Base-by-base conservation (phyloP, 1,140 invertebrate species). In the Euglossa dilemma region DNA sequence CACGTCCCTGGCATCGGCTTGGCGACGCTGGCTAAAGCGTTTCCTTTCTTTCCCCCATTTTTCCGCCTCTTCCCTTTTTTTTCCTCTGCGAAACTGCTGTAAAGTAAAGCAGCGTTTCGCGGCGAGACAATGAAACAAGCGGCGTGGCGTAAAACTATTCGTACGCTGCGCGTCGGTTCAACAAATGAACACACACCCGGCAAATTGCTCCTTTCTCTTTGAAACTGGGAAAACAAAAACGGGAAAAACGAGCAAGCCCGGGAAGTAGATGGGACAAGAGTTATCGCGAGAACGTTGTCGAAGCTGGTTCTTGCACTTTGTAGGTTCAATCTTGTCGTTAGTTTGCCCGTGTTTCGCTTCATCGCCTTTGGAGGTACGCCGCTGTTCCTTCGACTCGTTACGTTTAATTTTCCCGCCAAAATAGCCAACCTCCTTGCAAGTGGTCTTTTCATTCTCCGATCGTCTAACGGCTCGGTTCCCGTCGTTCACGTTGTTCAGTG, bases 101-200 rank as follows among this genome's bases (percentile, higher is more conserved):
- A 72, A 80, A 80, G 80, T 84, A 84, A 80, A 84, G 82, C 56
- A 23, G 14, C 56, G 73, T 36, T 63, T 47, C 59, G 52, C 61
- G 52, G 57, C 47, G 45, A 23, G 81, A 80, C 69, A 80, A 78
- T 73, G 73, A 23, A 57, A 73, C 77, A 25, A 47, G 66, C 6
- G n/a, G 71, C 9, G 28, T 57, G 59, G 45, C 50, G 61, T 45
- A 61, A 66, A 82, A 72, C 67, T 67, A 25, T 80, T 80, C 75
- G 64, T 76, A 43, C 57, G 52, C 36, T 14, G 18, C 45, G 43
- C n/a, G 47, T 64, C 45, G 9, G 64, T 63, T 28, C 56, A 63
- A 77, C 81, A 63, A 71, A 71, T 47, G 64, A 70, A 78, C 64
- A 56, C 74, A 56, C 73, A 25, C 64, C 28, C 18, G 57, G 25